Base-by-base conservation (phyloP, 2,888 invertebrate species). In the Oxycera nigricornis region DNA sequence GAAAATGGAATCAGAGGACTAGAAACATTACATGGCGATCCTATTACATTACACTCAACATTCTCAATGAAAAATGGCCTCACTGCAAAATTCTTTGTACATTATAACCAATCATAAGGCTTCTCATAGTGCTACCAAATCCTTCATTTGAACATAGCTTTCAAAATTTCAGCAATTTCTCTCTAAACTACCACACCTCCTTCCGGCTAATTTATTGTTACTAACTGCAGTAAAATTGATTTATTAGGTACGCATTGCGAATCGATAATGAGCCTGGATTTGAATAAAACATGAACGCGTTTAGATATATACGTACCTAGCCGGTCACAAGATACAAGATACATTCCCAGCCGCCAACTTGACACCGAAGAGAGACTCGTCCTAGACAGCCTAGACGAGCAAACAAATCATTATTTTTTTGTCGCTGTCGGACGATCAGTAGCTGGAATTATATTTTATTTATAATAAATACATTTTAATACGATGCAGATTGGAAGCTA, bases 151-250 rank as follows among this genome's bases (percentile, higher is more conserved):
- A n/a, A n/a, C n/a, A n/a, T n/a, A n/a, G n/a, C n/a, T n/a, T n/a
- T n/a, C n/a, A n/a, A n/a, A n/a, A n/a, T n/a, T n/a, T n/a, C n/a
- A n/a, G n/a, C n/a, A n/a, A n/a, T n/a, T n/a, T n/a, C n/a, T n/a
- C n/a, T n/a, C n/a, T n/a, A n/a, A n/a, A n/a, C n/a, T n/a, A n/a
- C n/a, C n/a, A n/a, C n/a, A n/a, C n/a, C n/a, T n/a, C n/a, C n/a
- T 65, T 41, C 65, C 41, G 41, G 24, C 55, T 74, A 62, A 72
- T 72, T 74, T 72, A 74, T 65, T 72, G 39, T 74, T 65, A 70
- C 74, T 72, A 57, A 62, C 52, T 46, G 52, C 74, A 72, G 72
- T 72, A 74, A 74, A 72, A 72, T 74, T 74, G 74, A 74, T 74
- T 74, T 74, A 74, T 74, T 74, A 74, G 72, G 61, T 72, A 55